phyloP scores from a whole-genome alignment of 2,888 invertebrate species.

The Cloeon dipterum region DNA sequence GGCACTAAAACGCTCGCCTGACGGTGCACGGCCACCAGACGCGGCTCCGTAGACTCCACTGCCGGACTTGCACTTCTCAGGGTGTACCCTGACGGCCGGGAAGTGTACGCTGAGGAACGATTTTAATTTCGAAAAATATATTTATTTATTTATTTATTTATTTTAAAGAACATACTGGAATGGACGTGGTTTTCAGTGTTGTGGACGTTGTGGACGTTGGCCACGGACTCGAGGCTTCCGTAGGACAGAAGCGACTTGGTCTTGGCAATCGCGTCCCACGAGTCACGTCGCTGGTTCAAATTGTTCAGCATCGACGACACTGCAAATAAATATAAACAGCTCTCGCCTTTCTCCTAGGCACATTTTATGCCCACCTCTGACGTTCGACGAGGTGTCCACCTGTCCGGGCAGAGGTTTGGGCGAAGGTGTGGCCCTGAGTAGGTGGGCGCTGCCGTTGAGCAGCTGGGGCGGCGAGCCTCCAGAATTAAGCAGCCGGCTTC shows the following conservation, averaged over 20 bases:
- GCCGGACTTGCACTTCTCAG: too few relatives aligned
- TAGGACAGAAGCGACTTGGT: conserved; percentile 38
- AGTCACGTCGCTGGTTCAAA: conserved; percentile 32
- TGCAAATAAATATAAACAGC: conserved; percentile 16
- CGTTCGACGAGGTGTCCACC: conserved; percentile 13
- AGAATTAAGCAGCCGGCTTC: too few relatives aligned
- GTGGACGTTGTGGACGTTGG: too few relatives aligned
- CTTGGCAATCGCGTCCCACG: conserved; percentile 64
- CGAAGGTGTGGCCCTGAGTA: neutral
- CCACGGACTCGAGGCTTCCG: conserved; percentile 43
- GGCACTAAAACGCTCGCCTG: conserved; percentile 23
- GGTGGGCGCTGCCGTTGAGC: neutral
- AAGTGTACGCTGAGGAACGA: too few relatives aligned
- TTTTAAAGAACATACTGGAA: too few relatives aligned
- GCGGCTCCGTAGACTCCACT: too few relatives aligned
- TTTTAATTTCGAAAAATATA: too few relatives aligned
- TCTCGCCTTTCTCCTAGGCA: neutral
- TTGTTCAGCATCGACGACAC: conserved; percentile 33
- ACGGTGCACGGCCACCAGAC: conserved; percentile 23
- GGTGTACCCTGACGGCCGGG: too few relatives aligned
- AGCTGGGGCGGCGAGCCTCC: too few relatives aligned
- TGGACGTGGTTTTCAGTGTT: too few relatives aligned
- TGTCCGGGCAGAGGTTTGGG: conserved; percentile 5
- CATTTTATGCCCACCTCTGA: too few relatives aligned
- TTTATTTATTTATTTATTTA: neutral